Base-by-base conservation (phyloP, 1,140 invertebrate genomes). In the Wiebesia pumilae region DNA sequence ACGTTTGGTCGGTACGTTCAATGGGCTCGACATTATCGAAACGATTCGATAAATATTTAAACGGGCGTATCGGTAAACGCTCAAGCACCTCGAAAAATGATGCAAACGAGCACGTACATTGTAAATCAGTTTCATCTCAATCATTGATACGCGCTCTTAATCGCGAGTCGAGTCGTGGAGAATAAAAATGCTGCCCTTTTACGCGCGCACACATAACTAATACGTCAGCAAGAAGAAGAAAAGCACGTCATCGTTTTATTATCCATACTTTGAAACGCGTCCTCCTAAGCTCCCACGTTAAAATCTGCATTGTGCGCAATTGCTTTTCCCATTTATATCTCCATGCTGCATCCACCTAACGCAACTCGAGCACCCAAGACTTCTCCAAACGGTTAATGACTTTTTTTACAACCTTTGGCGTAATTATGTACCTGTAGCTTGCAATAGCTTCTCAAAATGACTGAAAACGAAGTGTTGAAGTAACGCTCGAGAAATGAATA, bases 271-370 rank as follows among this genome's bases (percentile, higher is more conserved):
- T 27, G 77, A 27, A 30, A 27, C 67, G 40, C 67, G 78, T 81
- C 83, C 69, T 75, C 69, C 51, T n/a, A 21, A 21, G n/a, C 79
- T 86, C 84, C 84, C 79, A 86, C 84, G 84, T 86, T 81, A 51
- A 75, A 86, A 65, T 81, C 54, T 58, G 78, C 84, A 69, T 81
- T 81, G 78, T 69, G 35, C 47, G 84, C 67, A n/a, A 79, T 62
- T 79, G 24, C 51, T 51, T 71, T 77, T 24, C 3, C n/a, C 54
- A 40, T 78, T 30, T 78, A 51, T 54, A 79, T 62, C 77, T 80
- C 33, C n/a, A 7, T 65, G 19, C 78, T 65, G 30, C 78, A 54
- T 80, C 78, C 54, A 21, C 47, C 30, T 43, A 43, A 75, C 0
- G 47, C 47, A 78, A 78, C 77, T 78, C 30, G 47, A 78, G 77